Conservation (phyloP, 2,888 invertebrate genomes). For the Tridacna crocea region DNA sequence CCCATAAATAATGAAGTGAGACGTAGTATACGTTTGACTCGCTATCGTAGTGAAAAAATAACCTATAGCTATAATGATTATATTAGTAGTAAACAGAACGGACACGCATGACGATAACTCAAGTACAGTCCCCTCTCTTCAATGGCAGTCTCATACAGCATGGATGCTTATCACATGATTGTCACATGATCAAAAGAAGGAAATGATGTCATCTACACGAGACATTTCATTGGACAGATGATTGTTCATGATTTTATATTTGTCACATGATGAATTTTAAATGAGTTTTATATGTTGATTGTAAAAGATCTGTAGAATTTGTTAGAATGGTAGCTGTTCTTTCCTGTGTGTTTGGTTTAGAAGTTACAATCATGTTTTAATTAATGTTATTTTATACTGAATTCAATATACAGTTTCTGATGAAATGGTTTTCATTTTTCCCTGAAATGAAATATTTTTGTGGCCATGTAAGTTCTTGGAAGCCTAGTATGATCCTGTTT, state of each 20-base stretch:
- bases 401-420: no score
- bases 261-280: neutral
- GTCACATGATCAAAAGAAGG: constrained; percentile 33
- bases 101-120: constrained; percentile 78
- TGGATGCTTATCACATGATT: constrained; percentile 34
- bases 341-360: neutral
- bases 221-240: constrained; percentile 22
- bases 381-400: no score
- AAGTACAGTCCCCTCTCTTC: constrained; percentile 67
- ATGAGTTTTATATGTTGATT: neutral
- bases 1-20: constrained; percentile 85
- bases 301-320: neutral
- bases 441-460: no score
- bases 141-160: constrained; percentile 24
- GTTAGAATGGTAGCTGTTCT: neutral
- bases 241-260: constrained; percentile 17
- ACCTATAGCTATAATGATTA: constrained; percentile 85
- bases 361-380: no score
- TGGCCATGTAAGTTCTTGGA: no score
- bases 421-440: no score
- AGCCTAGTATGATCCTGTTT: no score
- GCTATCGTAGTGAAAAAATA: constrained; percentile 98
- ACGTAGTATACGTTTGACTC: constrained; percentile 95
- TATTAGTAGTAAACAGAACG: constrained; percentile 78
- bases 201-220: constrained; percentile 23